phyloP scores from a whole-genome alignment of 2,888 invertebrate genomes.

The Phengaris alcon region DNA sequence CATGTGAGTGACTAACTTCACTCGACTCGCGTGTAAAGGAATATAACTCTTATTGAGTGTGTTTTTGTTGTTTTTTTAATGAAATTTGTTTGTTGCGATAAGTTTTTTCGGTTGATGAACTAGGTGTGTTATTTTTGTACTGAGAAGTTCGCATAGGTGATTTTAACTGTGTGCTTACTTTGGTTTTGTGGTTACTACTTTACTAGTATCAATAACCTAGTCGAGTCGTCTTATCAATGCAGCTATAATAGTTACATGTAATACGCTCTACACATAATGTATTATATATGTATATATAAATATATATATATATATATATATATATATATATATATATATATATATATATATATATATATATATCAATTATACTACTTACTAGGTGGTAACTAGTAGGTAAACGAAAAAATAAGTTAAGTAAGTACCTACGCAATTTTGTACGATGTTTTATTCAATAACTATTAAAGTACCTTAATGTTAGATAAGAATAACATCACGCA shows the following conservation, averaged over 20 bases:
- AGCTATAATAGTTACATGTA: not conserved
- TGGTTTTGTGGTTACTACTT: not conserved
- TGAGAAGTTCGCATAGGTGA: not conserved
- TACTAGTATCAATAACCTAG: constrained; percentile 17
- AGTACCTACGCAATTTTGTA: not conserved
- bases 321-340: too few relatives aligned
- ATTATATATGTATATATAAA: too few relatives aligned
- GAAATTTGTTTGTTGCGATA: constrained; percentile 46
- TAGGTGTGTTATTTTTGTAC: constrained; percentile 40
- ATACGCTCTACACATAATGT: too few relatives aligned
- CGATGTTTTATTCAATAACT: too few relatives aligned
- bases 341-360: too few relatives aligned
- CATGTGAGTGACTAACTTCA: constrained; percentile 54
- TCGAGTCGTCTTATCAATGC: constrained; percentile 7
- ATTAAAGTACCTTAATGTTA: too few relatives aligned
- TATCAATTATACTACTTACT: too few relatives aligned
- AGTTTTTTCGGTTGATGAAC: constrained; percentile 65
- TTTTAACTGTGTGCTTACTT: not conserved
- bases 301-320: too few relatives aligned
- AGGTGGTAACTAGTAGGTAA: too few relatives aligned
- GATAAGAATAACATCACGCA: too few relatives aligned
- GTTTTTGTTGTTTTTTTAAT: constrained; percentile 42
- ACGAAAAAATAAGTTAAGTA: not conserved
- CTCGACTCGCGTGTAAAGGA: constrained; percentile 44
- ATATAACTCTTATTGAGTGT: constrained; percentile 36